Conservation (phyloP, 2,888 invertebrate genomes). For the Rhaphigaster nebulosa region DNA sequence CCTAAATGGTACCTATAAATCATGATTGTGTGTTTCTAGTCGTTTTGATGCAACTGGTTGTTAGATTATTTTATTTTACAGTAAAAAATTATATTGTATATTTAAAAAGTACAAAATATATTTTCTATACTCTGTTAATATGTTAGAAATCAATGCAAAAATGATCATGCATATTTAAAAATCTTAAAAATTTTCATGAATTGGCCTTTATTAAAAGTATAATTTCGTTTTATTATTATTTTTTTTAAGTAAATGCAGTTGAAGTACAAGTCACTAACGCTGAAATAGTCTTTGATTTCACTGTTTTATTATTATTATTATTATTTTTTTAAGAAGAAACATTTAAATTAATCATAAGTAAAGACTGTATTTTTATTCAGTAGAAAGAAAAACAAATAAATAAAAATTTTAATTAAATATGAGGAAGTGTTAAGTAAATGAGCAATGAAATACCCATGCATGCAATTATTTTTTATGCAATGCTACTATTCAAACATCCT, state of each 20-base stretch:
- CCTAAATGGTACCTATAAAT: not conserved
- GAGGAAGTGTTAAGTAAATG: too few relatives aligned
- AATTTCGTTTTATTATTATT: too few relatives aligned
- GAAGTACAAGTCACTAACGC: not conserved
- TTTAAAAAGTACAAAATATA: not conserved
- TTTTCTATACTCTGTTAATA: not conserved
- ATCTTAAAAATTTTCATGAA: not conserved
- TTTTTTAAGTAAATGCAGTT: not conserved
- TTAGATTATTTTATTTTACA: not conserved
- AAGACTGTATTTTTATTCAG: too few relatives aligned
- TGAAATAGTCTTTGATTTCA: not conserved
- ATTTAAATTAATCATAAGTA: too few relatives aligned
- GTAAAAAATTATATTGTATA: not conserved
- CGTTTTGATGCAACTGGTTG: not conserved
- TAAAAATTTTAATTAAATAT: too few relatives aligned
- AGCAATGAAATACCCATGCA: too few relatives aligned
- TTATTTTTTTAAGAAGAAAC: too few relatives aligned
- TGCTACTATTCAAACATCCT: too few relatives aligned
- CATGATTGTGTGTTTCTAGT: conserved; percentile 24
- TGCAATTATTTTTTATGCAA: too few relatives aligned
- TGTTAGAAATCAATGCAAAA: not conserved
- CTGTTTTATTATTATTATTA: not conserved
- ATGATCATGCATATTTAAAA: not conserved
- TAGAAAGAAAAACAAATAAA: too few relatives aligned
- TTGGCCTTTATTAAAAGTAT: not conserved